These are phyloP conservation scores for Zoanthus sansibaricus DNA, from an alignment of 92 coral and sea anemone species.

Conservation along the genomic window DNA sequence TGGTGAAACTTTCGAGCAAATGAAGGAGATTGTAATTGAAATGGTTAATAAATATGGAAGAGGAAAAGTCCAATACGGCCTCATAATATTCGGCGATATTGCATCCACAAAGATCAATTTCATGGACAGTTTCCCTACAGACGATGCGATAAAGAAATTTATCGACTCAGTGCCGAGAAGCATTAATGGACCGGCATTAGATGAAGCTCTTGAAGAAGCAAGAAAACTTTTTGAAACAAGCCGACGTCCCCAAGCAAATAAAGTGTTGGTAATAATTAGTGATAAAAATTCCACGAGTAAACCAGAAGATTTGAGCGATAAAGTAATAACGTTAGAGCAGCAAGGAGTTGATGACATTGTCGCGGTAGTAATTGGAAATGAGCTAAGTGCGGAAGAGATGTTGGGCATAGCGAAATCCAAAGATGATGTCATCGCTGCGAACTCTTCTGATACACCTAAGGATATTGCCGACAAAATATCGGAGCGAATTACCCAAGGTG, in stretches of 20 bases:
- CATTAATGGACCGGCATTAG: conserved; percentile 48
- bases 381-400: conserved; percentile 61
- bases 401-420: conserved; percentile 56
- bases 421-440: conserved; percentile 64
- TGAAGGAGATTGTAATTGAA: conserved; percentile 48
- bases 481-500: conserved; percentile 46
- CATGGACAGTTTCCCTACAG: conserved; percentile 27
- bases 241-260: conserved; percentile 65
- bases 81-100: conserved; percentile 50
- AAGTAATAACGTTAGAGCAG: conserved; percentile 58
- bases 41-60: conserved; percentile 47
- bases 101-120: conserved; percentile 45
- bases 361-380: conserved; percentile 72
- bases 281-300: conserved; percentile 77
- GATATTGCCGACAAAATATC: conserved; percentile 69
- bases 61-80: conserved; percentile 53
- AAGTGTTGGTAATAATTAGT: conserved; percentile 80
- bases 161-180: conserved; percentile 43
- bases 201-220: conserved; percentile 59
- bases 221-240: conserved; percentile 43
- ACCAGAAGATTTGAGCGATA: conserved; percentile 55
- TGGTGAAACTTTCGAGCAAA: conserved; percentile 44
- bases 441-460: conserved; percentile 69
- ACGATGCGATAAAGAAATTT: conserved; percentile 29
- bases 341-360: conserved; percentile 54